Base-by-base conservation (phyloP, 2,113 vertebrate genomes). In the Paramisgurnus dabryanus region DNA sequence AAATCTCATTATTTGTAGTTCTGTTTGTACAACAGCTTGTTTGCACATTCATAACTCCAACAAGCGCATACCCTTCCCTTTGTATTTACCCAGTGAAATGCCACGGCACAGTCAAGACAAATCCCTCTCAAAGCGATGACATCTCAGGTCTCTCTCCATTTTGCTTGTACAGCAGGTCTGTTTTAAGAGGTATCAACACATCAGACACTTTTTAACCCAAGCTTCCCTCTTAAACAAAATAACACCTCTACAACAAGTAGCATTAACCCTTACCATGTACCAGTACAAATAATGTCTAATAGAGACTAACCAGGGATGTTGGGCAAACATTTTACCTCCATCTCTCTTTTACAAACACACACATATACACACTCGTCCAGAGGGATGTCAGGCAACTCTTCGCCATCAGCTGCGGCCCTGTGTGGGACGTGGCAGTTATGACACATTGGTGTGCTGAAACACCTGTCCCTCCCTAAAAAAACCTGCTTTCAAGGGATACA, bases 381-480 rank as follows among this genome's bases (percentile, higher is more conserved):
- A 64, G 73, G 60, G 75, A 18, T 74, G 68, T 79, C 76, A 82
- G 17, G 55, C 53, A 22, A 47, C 60, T 82, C 34, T n/a, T 63
- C 43, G n/a, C 57, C 39, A 45, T 78, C 67, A 78, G 75, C 60
- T 65, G 41, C 60, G 27, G n/a, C 18, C 18, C 58, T 58, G 69
- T 73, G 69, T 82, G 69, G 76, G 69, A 79, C 53, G 43, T 82
- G 81, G 63, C 69, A 72, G 78, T 34, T 55, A 61, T 73, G 78
- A 81, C 79, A 80, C 70, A 60, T 55, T 76, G 50, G 7, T 58
- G 53, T 60, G 39, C 45, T 64, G 18, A 53, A 72, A 77, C 75
- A 84, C 79, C 43, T 79, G 76, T 55, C 76, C 73, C 43, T 82
- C 69, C 76, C 69, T 58, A 49, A 49, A 69, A 40, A 75, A 60